Evolutionary conservation across 1,140 invertebrate species (phyloP).

Genomic region (Saccostrea cuccullata): DNA sequence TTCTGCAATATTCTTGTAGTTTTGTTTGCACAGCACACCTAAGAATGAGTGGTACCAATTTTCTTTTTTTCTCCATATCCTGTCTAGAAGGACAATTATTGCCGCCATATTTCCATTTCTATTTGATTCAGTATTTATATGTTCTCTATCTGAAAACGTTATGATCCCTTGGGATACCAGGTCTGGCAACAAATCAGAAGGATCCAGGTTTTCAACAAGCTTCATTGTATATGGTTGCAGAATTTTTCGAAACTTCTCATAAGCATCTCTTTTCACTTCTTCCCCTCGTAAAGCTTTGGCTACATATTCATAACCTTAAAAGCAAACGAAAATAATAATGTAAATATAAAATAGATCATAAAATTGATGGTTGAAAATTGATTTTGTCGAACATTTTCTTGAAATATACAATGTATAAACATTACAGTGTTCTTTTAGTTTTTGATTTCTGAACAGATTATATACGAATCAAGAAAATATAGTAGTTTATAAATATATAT

Average conservation of each 20-base stretch:
- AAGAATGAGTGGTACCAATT: background rate
- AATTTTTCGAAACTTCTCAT: background rate
- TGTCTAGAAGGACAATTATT: constrained; percentile 1
- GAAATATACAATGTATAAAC: too few relatives aligned
- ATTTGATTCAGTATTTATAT: background rate
- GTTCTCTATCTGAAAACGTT: background rate
- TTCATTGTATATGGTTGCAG: background rate
- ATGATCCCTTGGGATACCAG: background rate
- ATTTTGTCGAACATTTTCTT: too few relatives aligned
- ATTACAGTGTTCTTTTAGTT: background rate
- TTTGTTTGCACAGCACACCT: background rate
- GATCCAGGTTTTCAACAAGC: background rate
- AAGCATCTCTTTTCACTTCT: background rate
- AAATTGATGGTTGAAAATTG: too few relatives aligned
- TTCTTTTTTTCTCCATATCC: background rate
- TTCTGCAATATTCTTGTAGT: background rate
- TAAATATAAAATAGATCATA: background rate
- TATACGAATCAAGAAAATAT: background rate
- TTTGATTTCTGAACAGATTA: background rate
- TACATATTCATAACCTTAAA: background rate
- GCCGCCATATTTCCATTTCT: background rate
- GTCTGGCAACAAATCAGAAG: background rate
- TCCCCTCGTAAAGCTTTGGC: background rate
- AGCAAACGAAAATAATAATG: background rate
- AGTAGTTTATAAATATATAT: background rate